phyloP scores from a whole-genome alignment of 2,113 vertebrate genomes.

The Toxotes chatareus region DNA sequence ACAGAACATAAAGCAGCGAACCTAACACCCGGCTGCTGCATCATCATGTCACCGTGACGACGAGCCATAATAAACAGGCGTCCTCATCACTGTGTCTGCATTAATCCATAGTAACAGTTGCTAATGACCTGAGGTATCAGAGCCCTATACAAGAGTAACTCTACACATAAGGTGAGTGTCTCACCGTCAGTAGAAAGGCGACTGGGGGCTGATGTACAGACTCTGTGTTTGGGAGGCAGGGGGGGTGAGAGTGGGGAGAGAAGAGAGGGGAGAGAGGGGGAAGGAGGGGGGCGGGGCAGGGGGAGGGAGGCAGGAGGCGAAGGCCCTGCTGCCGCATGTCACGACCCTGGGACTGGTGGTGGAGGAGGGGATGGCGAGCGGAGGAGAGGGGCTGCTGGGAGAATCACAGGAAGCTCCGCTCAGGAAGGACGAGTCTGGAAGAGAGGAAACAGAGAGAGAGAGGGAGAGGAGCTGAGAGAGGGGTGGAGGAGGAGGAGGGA shows the following conservation, averaged over 20 bases:
- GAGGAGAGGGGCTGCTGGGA: conserved; percentile 43
- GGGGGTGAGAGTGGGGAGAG: neutral
- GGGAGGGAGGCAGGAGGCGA: conserved; percentile 37
- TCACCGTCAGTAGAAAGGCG: conserved; percentile 64
- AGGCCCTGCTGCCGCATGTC: conserved; percentile 27
- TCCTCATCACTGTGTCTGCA: too few species aligned
- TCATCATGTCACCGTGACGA: too few species aligned
- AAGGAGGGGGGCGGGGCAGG: neutral
- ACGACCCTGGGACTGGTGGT: conserved; percentile 7
- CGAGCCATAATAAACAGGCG: too few species aligned
- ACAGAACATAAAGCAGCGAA: too few species aligned
- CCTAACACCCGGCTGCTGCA: too few species aligned
- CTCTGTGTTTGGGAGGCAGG: conserved; percentile 13
- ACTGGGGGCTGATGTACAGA: conserved; percentile 44
- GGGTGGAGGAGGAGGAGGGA: neutral
- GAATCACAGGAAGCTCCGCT: conserved; percentile 27
- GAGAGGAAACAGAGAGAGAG: neutral
- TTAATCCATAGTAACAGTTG: too few species aligned
- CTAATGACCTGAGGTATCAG: too few species aligned
- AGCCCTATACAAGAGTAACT: too few species aligned
- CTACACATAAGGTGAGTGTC: neutral
- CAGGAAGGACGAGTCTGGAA: conserved; percentile 46
- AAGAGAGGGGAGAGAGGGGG: neutral
- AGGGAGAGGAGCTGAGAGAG: neutral
- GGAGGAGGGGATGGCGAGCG: conserved; percentile 5